Conservation (phyloP, 2,113 vertebrate genomes). For the Phoenicopterus ruber region DNA sequence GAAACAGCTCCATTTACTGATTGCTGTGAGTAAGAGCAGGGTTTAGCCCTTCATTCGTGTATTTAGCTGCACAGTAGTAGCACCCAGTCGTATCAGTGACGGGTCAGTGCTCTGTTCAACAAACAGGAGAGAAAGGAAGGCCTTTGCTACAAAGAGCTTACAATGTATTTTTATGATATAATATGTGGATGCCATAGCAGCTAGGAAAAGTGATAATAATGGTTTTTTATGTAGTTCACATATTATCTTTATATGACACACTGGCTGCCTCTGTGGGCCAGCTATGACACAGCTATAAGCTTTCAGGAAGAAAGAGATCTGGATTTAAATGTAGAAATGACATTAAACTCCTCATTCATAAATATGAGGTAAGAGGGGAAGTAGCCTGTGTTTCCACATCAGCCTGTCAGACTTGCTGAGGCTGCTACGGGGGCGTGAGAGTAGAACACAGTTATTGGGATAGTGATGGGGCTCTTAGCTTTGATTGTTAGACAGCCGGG, state of each 20-base stretch:
- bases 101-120: not conserved
- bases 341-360: not conserved
- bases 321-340: not conserved
- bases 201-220: not conserved
- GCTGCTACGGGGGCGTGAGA: not conserved
- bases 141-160: not conserved
- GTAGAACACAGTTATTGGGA: not conserved
- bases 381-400: not conserved
- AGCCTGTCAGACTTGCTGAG: not conserved
- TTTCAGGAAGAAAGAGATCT: not conserved
- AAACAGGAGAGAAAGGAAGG: not conserved
- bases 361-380: not conserved
- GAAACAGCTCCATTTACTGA: not conserved
- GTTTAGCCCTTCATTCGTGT: not conserved
- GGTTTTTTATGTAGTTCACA: accelerated
- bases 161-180: not conserved
- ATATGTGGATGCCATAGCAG: not conserved
- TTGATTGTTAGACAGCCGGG: not conserved
- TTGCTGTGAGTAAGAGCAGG: not conserved
- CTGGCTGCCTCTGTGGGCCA: not conserved
- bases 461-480: not conserved
- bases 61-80: not conserved
- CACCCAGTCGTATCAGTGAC: not conserved
- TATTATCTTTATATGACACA: not conserved
- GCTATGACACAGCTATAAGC: not conserved